These are phyloP conservation scores for Carcina quercana DNA, from an alignment of 2,888 invertebrate genomes.

Conservation along the genomic window DNA sequence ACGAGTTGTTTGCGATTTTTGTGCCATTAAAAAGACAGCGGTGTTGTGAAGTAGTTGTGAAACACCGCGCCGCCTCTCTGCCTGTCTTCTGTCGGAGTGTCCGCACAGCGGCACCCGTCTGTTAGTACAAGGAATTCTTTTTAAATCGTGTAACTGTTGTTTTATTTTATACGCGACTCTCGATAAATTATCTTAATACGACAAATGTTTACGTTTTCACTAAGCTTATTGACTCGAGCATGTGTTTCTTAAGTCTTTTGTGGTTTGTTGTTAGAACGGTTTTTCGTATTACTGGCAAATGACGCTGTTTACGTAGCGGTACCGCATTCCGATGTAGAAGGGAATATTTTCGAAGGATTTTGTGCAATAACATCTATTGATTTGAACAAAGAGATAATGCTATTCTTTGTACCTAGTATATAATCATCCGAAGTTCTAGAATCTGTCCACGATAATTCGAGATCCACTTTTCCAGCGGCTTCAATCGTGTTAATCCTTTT, in stretches of 20 bases:
- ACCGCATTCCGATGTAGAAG: constrained; percentile 23
- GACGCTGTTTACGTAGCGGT: constrained; percentile 47
- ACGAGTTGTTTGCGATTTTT: constrained; percentile 60
- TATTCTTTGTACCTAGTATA: too few relatives aligned
- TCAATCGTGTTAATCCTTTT: too few relatives aligned
- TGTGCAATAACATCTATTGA: too few relatives aligned
- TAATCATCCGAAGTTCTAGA: too few relatives aligned
- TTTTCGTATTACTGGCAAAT: constrained; percentile 32
- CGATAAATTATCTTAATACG: constrained; percentile 56
- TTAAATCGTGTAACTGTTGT: constrained; percentile 29
- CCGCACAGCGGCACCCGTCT: constrained; percentile 1
- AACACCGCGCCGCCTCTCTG: constrained; percentile 38
- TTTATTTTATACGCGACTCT: constrained; percentile 35
- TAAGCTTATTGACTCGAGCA: constrained; percentile 42
- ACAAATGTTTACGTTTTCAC: constrained; percentile 54
- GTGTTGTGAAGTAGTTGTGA: constrained; percentile 33
- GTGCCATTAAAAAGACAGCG: constrained; percentile 42
- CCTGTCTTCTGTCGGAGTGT: neutral
- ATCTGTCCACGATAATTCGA: too few relatives aligned
- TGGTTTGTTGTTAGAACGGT: constrained; percentile 41
- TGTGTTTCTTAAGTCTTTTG: constrained; percentile 37
- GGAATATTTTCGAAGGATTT: too few relatives aligned
- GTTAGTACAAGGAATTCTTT: constrained; percentile 25
- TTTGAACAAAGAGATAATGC: too few relatives aligned
- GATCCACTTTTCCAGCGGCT: too few relatives aligned